phyloP scores from a whole-genome alignment of 2,888 invertebrate genomes.

The Melanostoma scalare region DNA sequence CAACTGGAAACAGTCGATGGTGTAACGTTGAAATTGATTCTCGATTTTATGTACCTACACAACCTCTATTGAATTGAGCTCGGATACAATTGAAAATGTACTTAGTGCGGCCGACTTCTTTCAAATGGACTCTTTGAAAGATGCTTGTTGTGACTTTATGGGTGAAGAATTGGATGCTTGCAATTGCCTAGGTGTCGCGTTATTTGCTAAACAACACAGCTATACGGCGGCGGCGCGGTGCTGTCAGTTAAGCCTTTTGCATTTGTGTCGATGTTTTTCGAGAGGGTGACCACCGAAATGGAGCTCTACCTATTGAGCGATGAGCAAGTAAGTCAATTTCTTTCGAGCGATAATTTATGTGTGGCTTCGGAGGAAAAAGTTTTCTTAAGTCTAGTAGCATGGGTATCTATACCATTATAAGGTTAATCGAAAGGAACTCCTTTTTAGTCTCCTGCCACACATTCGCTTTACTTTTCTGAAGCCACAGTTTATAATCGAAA shows the following conservation, averaged over 20 bases:
- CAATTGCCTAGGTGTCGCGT: conserved; percentile 35
- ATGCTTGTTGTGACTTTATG: conserved; percentile 44
- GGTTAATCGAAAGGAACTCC: conserved; percentile 15
- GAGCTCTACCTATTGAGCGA: conserved; percentile 29
- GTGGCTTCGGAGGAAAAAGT: conserved; percentile 12
- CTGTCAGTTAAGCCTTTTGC: conserved; percentile 25
- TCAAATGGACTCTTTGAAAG: conserved; percentile 13
- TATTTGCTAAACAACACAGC: conserved; percentile 36
- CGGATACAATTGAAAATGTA: conserved; percentile 19
- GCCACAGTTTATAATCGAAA: conserved; percentile 32
- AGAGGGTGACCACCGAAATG: conserved; percentile 13
- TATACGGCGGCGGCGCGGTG: no score
- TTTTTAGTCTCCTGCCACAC: conserved; percentile 17
- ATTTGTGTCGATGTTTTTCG: conserved; percentile 21
- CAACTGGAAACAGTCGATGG: conserved; percentile 21
- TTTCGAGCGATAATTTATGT: conserved; percentile 31
- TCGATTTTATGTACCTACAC: conserved; percentile 14
- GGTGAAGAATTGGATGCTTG: conserved; percentile 15
- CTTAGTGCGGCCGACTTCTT: conserved; percentile 24
- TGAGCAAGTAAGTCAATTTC: conserved; percentile 25
- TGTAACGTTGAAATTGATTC: conserved; percentile 3
- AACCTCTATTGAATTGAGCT: conserved; percentile 6
- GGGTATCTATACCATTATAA: conserved; percentile 37
- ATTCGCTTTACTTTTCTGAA: conserved; percentile 32
- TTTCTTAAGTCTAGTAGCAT: conserved; percentile 28